These are phyloP conservation scores for Potamilus streckersoni DNA, from an alignment of 1,140 invertebrate species.

Conservation along the genomic window DNA sequence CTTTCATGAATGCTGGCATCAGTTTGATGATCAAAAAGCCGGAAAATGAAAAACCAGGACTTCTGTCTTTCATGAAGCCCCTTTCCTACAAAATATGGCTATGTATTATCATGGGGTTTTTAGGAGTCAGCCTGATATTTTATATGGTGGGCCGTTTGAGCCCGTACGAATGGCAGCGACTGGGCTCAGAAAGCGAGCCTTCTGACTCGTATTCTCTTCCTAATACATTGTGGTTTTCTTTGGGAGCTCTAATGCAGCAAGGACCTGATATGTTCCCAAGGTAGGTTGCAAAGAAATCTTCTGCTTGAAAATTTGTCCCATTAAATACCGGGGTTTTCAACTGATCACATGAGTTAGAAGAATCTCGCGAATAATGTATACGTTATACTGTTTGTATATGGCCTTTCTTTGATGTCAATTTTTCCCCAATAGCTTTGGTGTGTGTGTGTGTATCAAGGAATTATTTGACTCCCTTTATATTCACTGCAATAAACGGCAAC, in stretches of 20 bases:
- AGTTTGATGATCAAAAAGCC: constrained; percentile 98
- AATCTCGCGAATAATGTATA: too few species aligned
- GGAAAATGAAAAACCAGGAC: constrained; percentile 89
- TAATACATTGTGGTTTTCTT: constrained; percentile 84
- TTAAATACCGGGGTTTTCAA: too few species aligned
- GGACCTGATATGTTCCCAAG: constrained; percentile 96
- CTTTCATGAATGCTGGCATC: constrained; percentile 96
- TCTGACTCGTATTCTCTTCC: constrained; percentile 78
- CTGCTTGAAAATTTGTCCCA: too few species aligned
- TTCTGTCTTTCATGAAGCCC: constrained; percentile 97
- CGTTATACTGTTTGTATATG: too few species aligned
- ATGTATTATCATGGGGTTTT: constrained; percentile 95
- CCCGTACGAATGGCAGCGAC: constrained; percentile 94
- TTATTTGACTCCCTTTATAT: too few species aligned
- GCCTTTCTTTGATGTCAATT: too few species aligned
- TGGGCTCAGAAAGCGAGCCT: constrained; percentile 55
- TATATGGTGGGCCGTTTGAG: constrained; percentile 85
- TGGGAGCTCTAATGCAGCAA: constrained; percentile 98
- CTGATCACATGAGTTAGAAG: too few species aligned
- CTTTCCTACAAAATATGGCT: constrained; percentile 97
- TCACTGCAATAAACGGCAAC: too few species aligned
- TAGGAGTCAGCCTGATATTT: constrained; percentile 94
- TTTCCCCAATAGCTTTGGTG: too few species aligned
- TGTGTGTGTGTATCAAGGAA: too few species aligned
- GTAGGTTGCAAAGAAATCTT: constrained; percentile 67